These are phyloP conservation scores for Plestiodon gilberti DNA, from an alignment of 2,113 vertebrate species.

Conservation along the genomic window DNA sequence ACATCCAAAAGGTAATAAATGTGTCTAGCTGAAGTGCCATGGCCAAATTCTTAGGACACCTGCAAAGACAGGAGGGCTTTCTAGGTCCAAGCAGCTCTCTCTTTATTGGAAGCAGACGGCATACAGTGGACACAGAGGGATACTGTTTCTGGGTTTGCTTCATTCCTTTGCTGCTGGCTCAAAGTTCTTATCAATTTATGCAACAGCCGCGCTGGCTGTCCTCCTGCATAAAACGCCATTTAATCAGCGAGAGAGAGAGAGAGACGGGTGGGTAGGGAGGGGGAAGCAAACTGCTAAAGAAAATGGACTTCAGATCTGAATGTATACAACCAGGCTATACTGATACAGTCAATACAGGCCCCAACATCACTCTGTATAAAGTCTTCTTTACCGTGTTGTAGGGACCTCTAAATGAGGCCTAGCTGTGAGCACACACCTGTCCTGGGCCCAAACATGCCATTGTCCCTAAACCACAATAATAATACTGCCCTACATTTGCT, in stretches of 20 bases:
- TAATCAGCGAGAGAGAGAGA: not conserved
- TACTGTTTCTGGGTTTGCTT: slow-evolving; percentile 74
- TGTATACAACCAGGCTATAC: not conserved
- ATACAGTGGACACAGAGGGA: slow-evolving; percentile 66
- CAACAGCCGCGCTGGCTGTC: not conserved
- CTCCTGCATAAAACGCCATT: not conserved
- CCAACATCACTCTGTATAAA: not conserved
- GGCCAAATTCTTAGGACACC: slow-evolving; percentile 78
- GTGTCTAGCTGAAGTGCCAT: slow-evolving; percentile 65
- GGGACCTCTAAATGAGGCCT: not conserved
- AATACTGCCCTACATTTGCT: not conserved
- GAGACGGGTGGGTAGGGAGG: accelerated
- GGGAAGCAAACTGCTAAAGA: not conserved
- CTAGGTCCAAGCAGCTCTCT: slow-evolving; percentile 46
- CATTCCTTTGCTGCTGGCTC: slow-evolving; percentile 67
- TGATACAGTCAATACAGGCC: not conserved
- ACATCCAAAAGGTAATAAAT: slow-evolving; percentile 78
- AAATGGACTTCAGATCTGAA: not conserved
- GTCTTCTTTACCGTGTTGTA: not conserved
- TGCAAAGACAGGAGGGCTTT: slow-evolving; percentile 71
- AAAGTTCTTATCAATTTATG: not conserved
- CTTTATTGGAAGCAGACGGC: slow-evolving; percentile 29
- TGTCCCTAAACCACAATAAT: not conserved
- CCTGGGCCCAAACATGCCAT: not conserved
- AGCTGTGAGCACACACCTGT: accelerated